Evolutionary conservation across 2,113 vertebrate species (phyloP), one percentile per base, ranked within the genome.

Genomic region (Chaetops frenatus): DNA sequence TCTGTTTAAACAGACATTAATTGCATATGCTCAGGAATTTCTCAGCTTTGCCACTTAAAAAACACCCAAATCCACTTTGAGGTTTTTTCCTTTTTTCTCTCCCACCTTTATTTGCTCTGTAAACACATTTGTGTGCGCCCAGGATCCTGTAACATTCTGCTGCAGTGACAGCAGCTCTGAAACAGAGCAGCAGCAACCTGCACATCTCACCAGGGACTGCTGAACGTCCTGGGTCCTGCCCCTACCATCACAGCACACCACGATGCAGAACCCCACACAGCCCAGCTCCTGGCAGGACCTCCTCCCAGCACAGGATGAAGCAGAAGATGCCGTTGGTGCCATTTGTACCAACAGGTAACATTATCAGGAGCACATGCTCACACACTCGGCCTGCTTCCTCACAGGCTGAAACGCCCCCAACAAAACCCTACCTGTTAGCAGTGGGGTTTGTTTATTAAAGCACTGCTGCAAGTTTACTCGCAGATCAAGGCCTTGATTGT

Each of bases 1-100:
- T 90, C 74, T 96, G 79, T 96, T 95, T 95, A 88, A 96, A 95
- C 38, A 87, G 90, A 91, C 35, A 93, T 86, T 95, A 91, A 95
- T 74, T 81, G 77, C 42, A 47, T 5, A 73, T 28, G 53, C 71
- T 88, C 58, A 74, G 78, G 79, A 93, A 91, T 93, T 92, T 91
- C 67, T 91, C 56, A 28, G 73, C 23, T 93, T 93, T 73, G 80
- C 87, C 94, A 90, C 94, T 94, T 90, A 76, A 90, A 96, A 95
- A 93, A 25, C 64, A 79, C 47, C 87, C 67, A 82, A 90, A 96
- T 79, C 85, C 81, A 90, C 89, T 95, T 73, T 10, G 47, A 95
- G 93, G 74, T 51, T 94, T 94, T 94, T 91, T 77, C 64, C 77
- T 92, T 95, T 96, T 92, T 88, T 90, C 78, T 88, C 67, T 80